Conservation (phyloP, 2,888 invertebrate species). For the Pegoplata infirma region DNA sequence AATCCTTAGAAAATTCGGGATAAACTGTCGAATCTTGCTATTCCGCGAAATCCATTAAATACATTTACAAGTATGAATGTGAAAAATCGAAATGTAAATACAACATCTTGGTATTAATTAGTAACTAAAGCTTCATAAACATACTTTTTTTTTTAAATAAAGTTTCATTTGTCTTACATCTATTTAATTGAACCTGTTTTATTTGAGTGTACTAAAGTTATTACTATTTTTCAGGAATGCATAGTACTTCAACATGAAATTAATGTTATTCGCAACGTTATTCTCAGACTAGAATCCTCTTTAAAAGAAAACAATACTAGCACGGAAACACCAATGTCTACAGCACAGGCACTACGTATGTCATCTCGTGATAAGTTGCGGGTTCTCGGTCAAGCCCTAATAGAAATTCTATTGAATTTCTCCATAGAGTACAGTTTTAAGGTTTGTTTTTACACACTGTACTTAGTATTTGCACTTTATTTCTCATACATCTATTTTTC, state of each 20-base stretch:
- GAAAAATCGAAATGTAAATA: too few relatives aligned
- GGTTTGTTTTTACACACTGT: constrained; percentile 63
- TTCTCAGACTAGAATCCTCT: constrained; percentile 85
- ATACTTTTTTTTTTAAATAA: too few relatives aligned
- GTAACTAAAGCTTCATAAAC: too few relatives aligned
- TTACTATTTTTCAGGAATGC: constrained; percentile 82
- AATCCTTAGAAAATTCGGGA: too few relatives aligned
- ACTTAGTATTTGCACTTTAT: not conserved
- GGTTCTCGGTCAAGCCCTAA: constrained; percentile 88
- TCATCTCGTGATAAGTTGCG: constrained; percentile 91
- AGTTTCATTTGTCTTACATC: too few relatives aligned
- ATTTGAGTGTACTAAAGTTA: not conserved
- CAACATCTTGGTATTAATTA: too few relatives aligned
- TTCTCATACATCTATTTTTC: not conserved
- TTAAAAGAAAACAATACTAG: constrained; percentile 67
- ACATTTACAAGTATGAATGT: too few relatives aligned
- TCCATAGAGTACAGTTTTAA: constrained; percentile 81
- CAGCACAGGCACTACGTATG: constrained; percentile 79
- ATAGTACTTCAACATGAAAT: constrained; percentile 92
- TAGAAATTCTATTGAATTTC: constrained; percentile 88
- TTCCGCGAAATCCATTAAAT: too few relatives aligned
- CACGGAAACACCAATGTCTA: constrained; percentile 67
- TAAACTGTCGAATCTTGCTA: too few relatives aligned
- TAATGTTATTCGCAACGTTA: constrained; percentile 88
- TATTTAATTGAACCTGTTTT: too few relatives aligned